phyloP scores from a whole-genome alignment of 2,888 invertebrate species.

The Amphimallon solstitiale region DNA sequence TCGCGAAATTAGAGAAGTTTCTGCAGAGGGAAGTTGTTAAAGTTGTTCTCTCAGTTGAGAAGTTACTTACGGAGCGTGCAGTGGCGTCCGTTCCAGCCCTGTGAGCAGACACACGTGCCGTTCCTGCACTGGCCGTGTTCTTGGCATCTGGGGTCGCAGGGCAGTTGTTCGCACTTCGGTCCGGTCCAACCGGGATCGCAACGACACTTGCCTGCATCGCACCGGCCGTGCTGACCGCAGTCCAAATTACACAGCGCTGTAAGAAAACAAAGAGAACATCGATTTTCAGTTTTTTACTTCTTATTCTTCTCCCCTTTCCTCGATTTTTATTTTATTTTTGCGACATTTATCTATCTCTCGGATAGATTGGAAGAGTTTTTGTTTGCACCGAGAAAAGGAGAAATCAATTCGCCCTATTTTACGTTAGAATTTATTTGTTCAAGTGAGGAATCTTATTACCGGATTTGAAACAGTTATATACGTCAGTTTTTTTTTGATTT shows the following conservation, averaged over 20 bases:
- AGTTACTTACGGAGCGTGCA: slow-evolving; percentile 91
- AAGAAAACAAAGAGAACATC: slow-evolving; percentile 45
- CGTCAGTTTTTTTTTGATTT: no score
- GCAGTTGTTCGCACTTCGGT: slow-evolving; percentile 87
- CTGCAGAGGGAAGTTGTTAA: slow-evolving; percentile 45
- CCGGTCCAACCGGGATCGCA: slow-evolving; percentile 96
- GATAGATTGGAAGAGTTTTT: no score
- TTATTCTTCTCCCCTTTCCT: no score
- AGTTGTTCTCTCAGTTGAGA: slow-evolving; percentile 36
- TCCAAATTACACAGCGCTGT: slow-evolving; percentile 91
- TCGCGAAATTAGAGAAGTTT: slow-evolving; percentile 45
- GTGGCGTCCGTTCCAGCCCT: slow-evolving; percentile 98
- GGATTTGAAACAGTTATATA: no score
- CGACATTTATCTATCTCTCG: no score
- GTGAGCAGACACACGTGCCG: slow-evolving; percentile 96
- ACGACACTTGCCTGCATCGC: slow-evolving; percentile 90
- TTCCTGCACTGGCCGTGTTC: slow-evolving; percentile 97
- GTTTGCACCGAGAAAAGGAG: no score
- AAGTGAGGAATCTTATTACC: no score
- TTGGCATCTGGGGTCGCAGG: slow-evolving; percentile 91
- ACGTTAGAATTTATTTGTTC: no score
- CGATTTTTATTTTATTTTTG: no score
- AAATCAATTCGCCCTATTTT: no score
- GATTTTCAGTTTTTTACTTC: slow-evolving; percentile 1
- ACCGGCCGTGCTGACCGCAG: slow-evolving; percentile 94